Percentiles rank a stretch among this genome's conserved stretches.
These are phyloP conservation scores for Lophius piscatorius DNA, from an alignment of 2,113 vertebrate species.

Conservation along the genomic window DNA sequence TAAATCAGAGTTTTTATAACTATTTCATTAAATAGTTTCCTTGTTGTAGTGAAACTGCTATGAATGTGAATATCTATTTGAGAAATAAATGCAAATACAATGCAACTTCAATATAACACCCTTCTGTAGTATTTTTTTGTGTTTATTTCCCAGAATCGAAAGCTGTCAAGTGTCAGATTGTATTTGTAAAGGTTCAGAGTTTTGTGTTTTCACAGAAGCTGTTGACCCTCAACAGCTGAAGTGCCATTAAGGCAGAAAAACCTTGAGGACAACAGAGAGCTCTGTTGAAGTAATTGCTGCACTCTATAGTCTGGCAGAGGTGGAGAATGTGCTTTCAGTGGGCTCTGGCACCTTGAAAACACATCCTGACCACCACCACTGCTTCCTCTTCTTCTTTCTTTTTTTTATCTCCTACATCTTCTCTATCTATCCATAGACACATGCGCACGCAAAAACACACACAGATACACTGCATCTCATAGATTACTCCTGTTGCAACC, in stretches of 20 bases:
- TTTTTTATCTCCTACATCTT: neutral
- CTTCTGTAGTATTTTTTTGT: slow-evolving; percentile 2
- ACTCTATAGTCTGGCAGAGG: slow-evolving; percentile 35
- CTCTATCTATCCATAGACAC: no score
- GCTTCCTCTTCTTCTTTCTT: slow-evolving; percentile 3
- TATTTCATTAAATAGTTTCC: slow-evolving; percentile 65
- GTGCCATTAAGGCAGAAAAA: slow-evolving; percentile 38
- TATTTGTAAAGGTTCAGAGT: slow-evolving; percentile 28
- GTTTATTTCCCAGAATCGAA: slow-evolving; percentile 8
- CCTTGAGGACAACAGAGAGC: slow-evolving; percentile 49
- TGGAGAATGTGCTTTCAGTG: slow-evolving; percentile 48
- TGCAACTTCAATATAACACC: slow-evolving; percentile 70
- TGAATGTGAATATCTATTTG: slow-evolving; percentile 81
- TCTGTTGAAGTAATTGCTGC: slow-evolving; percentile 48
- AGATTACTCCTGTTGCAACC: slow-evolving; percentile 18
- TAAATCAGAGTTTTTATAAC: no score
- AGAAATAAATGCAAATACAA: slow-evolving; percentile 85
- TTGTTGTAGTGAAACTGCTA: slow-evolving; percentile 80
- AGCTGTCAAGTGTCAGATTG: slow-evolving; percentile 23
- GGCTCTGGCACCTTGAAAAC: slow-evolving; percentile 37
- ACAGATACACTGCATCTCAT: slow-evolving; percentile 12
- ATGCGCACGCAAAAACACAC: neutral
- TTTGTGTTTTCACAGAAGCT: slow-evolving; percentile 42
- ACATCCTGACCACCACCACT: neutral
- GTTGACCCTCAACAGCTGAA: slow-evolving; percentile 40